Percentiles rank a stretch among this genome's conserved stretches.
Evolutionary conservation across 1,140 invertebrate genomes (phyloP).

Genomic region (Chlorops oryzae): DNA sequence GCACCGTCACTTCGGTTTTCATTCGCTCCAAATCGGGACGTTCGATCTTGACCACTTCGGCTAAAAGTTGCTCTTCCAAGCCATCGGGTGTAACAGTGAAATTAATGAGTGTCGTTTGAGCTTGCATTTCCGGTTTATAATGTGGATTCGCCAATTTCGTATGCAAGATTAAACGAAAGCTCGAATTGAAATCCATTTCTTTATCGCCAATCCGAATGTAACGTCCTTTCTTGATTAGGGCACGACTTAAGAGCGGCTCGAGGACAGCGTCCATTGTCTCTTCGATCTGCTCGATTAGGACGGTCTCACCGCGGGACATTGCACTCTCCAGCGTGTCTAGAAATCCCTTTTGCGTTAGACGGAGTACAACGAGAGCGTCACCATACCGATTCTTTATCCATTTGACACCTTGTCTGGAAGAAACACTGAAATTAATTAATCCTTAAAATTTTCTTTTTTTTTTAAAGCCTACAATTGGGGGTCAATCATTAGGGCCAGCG

Average conservation of each 20-base stretch:
- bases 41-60: slow-evolving; percentile 90
- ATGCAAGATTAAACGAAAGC: slow-evolving; percentile 83
- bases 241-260: slow-evolving; percentile 79
- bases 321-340: slow-evolving; percentile 78
- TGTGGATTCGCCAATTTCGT: slow-evolving; percentile 94
- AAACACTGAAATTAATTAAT: slow-evolving; percentile 1
- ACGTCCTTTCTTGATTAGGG: slow-evolving; percentile 79
- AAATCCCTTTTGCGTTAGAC: slow-evolving; percentile 77
- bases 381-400: slow-evolving; percentile 91
- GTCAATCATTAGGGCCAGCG: slow-evolving; percentile 96
- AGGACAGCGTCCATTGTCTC: slow-evolving; percentile 86
- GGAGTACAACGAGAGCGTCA: slow-evolving; percentile 63
- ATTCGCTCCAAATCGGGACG: slow-evolving; percentile 82
- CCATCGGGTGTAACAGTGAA: slow-evolving; percentile 92
- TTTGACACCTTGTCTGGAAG: slow-evolving; percentile 74
- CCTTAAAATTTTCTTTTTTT: not conserved
- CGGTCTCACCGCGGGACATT: slow-evolving; percentile 66
- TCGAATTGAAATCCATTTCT: slow-evolving; percentile 81
- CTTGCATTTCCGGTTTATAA: slow-evolving; percentile 96
- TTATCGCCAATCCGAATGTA: slow-evolving; percentile 78
- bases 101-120: slow-evolving; percentile 91
- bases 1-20: slow-evolving; percentile 73
- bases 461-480: slow-evolving; percentile 59
- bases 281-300: slow-evolving; percentile 86
- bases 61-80: slow-evolving; percentile 89